Base-by-base conservation (phyloP, 2,888 invertebrate species). In the Tortricodes alternella region DNA sequence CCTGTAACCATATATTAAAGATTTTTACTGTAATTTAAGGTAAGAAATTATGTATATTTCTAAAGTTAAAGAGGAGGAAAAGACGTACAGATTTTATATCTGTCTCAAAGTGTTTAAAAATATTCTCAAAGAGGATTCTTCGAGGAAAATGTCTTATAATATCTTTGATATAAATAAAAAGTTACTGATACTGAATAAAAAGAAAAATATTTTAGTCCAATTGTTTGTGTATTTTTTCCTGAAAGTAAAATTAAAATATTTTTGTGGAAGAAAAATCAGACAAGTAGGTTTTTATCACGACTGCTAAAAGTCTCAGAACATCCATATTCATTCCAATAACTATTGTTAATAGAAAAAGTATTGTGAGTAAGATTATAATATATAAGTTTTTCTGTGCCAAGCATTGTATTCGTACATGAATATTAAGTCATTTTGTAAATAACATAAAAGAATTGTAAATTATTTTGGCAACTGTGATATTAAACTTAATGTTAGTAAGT, bases 401-500 rank as follows among this genome's bases (percentile, higher is more conserved):
- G 34, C 34, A 48, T 55, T 18, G 27, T 27, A 43, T 15, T 29
- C n/a, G 11, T 43, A 27, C 11, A 13, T 32, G 13, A 13, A 21
- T 24, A 21, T 8, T 37, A 38, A 56, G 37, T n/a, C 0, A 44
- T 23, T 43, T 2, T 56, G 56, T 56, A 56, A 37, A 56, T 56
- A 56, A 38, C 37, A 37, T 49, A 9, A 38, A 50, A 43, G 15
- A 8, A 56, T 44, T 50, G 50, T 56, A 44, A 44, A 56, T 44
- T 72, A 71, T 78, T 83, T 85, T 79, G 68, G 65, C 77, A 82
- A 76, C 89, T 89, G 89, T 89, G 89, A 89, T 89, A 89, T 80
- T 88, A 76, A 85, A 75, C 68, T 78, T 83, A 86, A 85, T 73
- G 68, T 79, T 86, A 84, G 56, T 7, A 5, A 37, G 52, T 21